Evolutionary conservation across 2,888 invertebrate genomes (phyloP).

Genomic region (Catocala sponsa): DNA sequence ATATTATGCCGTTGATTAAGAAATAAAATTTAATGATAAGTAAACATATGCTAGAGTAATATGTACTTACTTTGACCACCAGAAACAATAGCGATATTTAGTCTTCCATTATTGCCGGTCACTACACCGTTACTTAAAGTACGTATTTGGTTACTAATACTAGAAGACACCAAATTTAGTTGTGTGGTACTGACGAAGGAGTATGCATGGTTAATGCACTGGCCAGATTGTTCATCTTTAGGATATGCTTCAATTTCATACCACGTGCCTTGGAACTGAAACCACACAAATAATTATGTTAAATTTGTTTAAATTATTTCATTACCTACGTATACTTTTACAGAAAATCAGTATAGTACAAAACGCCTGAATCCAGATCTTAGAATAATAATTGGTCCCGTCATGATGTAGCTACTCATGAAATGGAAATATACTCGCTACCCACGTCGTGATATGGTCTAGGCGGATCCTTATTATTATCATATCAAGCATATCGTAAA

Average conservation of each 20-base stretch:
- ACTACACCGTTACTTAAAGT: slow-evolving; percentile 49
- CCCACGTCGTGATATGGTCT: too few species aligned
- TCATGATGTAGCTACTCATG: too few species aligned
- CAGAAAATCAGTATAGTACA: too few species aligned
- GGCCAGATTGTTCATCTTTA: slow-evolving; percentile 61
- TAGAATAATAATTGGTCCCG: too few species aligned
- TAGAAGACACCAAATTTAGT: slow-evolving; percentile 58
- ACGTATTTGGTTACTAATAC: slow-evolving; percentile 56
- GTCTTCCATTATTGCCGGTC: slow-evolving; percentile 51
- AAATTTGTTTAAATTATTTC: too few species aligned
- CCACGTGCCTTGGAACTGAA: slow-evolving; percentile 67
- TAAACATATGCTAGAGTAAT: background rate
- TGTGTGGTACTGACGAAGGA: slow-evolving; percentile 16
- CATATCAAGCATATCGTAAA: too few species aligned
- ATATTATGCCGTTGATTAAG: too few species aligned
- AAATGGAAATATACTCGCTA: too few species aligned
- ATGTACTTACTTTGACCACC: slow-evolving; percentile 35
- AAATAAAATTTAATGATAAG: too few species aligned
- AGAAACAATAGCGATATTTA: slow-evolving; percentile 53
- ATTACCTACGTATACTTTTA: too few species aligned
- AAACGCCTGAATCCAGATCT: too few species aligned
- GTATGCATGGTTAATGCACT: slow-evolving; percentile 69
- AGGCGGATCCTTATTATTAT: too few species aligned
- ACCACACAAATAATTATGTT: background rate
- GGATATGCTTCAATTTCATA: slow-evolving; percentile 69